These are phyloP conservation scores for Boulengeromyrus knoepffleri DNA, from an alignment of 2,113 vertebrate genomes.

Conservation along the genomic window DNA sequence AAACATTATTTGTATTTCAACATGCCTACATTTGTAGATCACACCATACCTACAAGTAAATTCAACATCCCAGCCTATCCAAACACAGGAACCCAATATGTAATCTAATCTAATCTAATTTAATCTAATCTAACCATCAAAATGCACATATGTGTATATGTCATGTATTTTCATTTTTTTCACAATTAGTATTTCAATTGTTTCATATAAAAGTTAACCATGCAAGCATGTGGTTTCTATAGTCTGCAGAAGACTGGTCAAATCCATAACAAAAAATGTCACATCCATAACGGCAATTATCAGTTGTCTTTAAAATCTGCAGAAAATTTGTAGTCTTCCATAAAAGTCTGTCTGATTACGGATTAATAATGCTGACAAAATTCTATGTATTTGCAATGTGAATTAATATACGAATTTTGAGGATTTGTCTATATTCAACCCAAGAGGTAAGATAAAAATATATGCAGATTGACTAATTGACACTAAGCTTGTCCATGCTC, in stretches of 20 bases:
- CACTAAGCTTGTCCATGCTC: no score
- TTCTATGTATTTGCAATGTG: not conserved
- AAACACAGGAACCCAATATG: no score
- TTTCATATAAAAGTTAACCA: not conserved
- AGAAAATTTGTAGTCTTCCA: not conserved
- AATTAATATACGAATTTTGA: no score
- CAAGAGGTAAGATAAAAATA: no score
- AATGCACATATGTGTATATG: not conserved
- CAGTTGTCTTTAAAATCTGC: not conserved
- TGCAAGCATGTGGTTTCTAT: not conserved
- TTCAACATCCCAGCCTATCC: no score
- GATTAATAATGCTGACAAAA: not conserved
- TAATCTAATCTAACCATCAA: not conserved
- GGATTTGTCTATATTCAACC: no score
- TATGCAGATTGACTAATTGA: no score
- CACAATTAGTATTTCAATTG: not conserved
- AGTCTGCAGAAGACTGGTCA: not conserved
- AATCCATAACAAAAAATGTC: not conserved
- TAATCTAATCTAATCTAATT: no score
- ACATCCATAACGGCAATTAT: not conserved
- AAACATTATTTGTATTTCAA: no score
- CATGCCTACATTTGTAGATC: no score
- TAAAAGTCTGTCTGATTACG: not conserved
- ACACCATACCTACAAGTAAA: no score
- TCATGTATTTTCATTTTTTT: not conserved